Evolutionary conservation across 2,113 vertebrate genomes (phyloP).

Genomic region (Corythornis cristatus): DNA sequence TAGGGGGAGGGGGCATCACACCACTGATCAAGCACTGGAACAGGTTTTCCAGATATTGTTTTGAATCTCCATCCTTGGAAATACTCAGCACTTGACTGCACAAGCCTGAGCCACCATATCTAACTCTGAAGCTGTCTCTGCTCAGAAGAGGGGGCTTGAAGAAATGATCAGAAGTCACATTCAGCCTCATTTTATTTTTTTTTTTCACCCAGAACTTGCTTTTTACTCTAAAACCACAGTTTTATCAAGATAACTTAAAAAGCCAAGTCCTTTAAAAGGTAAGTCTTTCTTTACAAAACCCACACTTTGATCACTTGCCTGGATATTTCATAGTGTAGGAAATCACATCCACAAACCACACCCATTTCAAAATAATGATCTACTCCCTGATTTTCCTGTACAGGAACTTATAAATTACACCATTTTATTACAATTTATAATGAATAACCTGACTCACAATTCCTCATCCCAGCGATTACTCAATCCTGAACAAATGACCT

Average conservation of each 20-base stretch:
- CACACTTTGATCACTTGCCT: background rate
- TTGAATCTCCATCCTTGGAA: background rate
- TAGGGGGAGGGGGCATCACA: background rate
- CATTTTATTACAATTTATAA: background rate
- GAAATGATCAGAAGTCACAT: background rate
- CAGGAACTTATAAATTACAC: background rate
- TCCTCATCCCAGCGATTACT: background rate
- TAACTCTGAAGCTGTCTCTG: background rate
- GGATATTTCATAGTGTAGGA: background rate
- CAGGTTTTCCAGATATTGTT: background rate
- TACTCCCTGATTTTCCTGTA: background rate
- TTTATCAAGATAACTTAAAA: background rate
- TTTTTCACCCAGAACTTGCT: background rate
- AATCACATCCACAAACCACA: background rate
- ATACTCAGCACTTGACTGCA: background rate
- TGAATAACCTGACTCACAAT: background rate
- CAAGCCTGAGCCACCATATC: background rate
- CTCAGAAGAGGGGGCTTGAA: background rate
- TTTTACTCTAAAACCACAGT: background rate
- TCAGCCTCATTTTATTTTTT: background rate
- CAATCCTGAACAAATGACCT: constrained; percentile 3
- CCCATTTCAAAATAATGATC: constrained; percentile 1
- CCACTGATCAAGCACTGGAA: background rate
- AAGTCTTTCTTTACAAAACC: background rate
- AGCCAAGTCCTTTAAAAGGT: background rate